Evolutionary conservation across 2,888 invertebrate genomes (phyloP).

Genomic region (Dimorphilus gyrociliatus): DNA sequence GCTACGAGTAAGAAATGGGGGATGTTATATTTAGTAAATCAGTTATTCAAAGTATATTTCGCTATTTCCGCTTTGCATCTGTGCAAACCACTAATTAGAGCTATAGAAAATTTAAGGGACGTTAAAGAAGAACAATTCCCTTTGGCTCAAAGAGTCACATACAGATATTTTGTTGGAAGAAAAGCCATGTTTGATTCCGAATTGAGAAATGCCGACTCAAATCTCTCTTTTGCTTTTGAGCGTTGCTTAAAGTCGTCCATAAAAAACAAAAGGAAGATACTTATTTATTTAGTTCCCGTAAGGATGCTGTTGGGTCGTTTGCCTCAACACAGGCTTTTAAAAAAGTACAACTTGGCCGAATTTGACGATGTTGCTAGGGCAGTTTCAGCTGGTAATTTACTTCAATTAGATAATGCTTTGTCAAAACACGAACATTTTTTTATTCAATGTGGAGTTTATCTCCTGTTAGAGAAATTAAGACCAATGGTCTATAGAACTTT

Average conservation of each 20-base stretch:
- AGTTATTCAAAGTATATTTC: conserved; percentile 90
- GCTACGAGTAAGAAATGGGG: conserved; percentile 85
- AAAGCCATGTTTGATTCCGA: conserved; percentile 98
- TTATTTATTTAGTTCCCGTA: conserved; percentile 86
- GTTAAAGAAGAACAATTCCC: too few species aligned
- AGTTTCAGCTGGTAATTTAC: conserved; percentile 72
- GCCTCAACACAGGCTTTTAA: conserved; percentile 62
- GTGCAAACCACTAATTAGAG: conserved; percentile 76
- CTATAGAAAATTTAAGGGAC: conserved; percentile 90
- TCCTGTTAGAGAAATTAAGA: conserved; percentile 88
- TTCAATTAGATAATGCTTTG: conserved; percentile 64
- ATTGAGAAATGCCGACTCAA: conserved; percentile 52
- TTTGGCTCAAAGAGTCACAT: conserved; percentile 82
- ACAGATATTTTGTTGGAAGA: conserved; percentile 83
- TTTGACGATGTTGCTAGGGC: conserved; percentile 75
- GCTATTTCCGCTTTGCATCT: too few species aligned
- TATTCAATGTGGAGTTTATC: conserved; percentile 86
- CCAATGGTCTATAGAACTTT: conserved; percentile 86
- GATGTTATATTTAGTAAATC: conserved; percentile 88
- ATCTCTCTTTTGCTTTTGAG: conserved; percentile 72
- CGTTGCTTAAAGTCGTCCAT: conserved; percentile 59
- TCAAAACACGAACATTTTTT: conserved; percentile 75
- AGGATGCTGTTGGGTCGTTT: conserved; percentile 91
- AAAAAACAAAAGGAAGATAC: conserved; percentile 74
- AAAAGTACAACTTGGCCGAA: conserved; percentile 74